Evolutionary conservation across 2,797 vertebrate species (phyloP), one percentile per base, ranked within the genome.

Genomic region (Lemur catta): DNA sequence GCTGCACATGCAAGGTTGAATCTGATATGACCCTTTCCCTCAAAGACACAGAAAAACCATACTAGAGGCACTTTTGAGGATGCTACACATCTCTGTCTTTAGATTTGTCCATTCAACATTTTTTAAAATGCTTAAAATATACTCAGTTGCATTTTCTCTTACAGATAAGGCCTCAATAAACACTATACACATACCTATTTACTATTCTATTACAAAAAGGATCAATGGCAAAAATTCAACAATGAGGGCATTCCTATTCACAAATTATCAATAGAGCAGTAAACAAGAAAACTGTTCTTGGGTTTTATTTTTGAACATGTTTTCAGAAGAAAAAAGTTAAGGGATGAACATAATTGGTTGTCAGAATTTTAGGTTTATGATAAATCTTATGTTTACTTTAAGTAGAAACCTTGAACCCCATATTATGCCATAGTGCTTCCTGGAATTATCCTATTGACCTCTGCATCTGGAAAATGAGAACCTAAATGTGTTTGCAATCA

Each of bases 1-100:
- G 1, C 0, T 20, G 11, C 59, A 4, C 2, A 33, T 33, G 12
- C 5, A 28, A 48, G 0, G 6, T 55, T 52, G 6, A 57, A 50
- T 57, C 18, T 79, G 76, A 43, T 8, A 14, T 61, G 41, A 95
- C 10, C 0, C 3, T 67, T 84, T 86, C 28, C 9, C 7, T 80
- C 22, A 46, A 79, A 12, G 17, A 84, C 9, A 17, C 9, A 55
- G 10, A 26, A 48, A 85, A 85, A n/a, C 46, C 14, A 6, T n/a
- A 15, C 0, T 7, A 61, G 17, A 72, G 5, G 50, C 2, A 18
- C 3, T 63, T 22, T 57, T 65, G 18, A 6, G 14, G 0, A 24
- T 52, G 5, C 0, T 46, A 14, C 1, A 1, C 1, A 28, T 74
- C 6, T 13, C 12, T 46, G 26, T 11, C 11, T 76, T 90, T 74